Evolutionary conservation across 2,113 vertebrate genomes (phyloP), one percentile per base, ranked within the genome.

Genomic region (Mixornis gularis): DNA sequence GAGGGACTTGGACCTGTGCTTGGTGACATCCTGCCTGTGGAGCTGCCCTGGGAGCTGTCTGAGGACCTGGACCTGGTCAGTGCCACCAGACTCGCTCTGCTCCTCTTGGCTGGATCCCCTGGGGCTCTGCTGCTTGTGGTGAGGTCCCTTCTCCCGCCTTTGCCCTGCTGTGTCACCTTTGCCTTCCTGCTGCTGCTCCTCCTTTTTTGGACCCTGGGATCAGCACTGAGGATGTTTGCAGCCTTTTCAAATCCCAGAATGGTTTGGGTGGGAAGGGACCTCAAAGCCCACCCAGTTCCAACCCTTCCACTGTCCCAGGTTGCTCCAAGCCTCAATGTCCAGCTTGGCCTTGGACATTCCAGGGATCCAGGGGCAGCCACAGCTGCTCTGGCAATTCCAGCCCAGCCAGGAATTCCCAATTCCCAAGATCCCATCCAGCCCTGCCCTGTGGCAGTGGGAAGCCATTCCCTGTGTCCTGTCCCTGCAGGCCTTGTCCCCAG

Each of bases 241-340:
- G 41, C 40, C 25, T 63, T 40, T 20, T 5, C 3, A n/a, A 40
- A 26, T 11, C 55, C 40, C 43, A 20, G 16, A 9, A 10, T 7
- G 60, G 81, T 30, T 66, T 85, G 60, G 51, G 36, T 34, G 20
- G 51, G 81, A 34, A 65, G 69, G 59, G 30, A 34, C 5, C 36
- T 51, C 1, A 41, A 21, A 51, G 6, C 4, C 9, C 22, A 13
- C 0, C 22, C 6, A 3, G n/a, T 32, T 53, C 38, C 40, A 82
- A 11, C 32, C 32, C 13, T 58, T 0, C 32, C 17, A 13, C 6
- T 4, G 0, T 20, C 43, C 44, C 40, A 55, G n/a, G 6, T 0
- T 49, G 68, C 13, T 53, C 68, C 40, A 1, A 56, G 7, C 22
- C 38, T 38, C 36, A 40, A 0, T 43, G 32, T 25, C 43, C 69